Percentiles rank a stretch among this genome's conserved stretches.
These are phyloP conservation scores for Elysia crispata DNA, from an alignment of 2,888 invertebrate species.

Conservation along the genomic window DNA sequence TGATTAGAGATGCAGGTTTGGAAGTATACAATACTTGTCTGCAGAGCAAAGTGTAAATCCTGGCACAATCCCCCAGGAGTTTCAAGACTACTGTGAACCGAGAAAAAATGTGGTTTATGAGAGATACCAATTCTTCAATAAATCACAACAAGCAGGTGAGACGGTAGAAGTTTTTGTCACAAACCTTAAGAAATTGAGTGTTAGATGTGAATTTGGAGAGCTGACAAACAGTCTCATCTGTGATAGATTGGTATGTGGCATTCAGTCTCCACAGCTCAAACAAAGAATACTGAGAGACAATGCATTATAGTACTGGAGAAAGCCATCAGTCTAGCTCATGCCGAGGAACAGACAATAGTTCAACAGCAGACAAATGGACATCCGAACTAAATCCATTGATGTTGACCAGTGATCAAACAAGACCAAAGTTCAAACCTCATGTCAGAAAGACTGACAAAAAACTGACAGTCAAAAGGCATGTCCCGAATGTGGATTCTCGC, in stretches of 20 bases:
- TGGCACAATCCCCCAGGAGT: not conserved
- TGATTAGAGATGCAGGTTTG: not conserved
- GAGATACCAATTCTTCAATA: not conserved
- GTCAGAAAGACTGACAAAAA: too few relatives aligned
- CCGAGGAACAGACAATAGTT: not conserved
- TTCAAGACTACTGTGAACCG: not conserved
- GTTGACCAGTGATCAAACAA: too few relatives aligned
- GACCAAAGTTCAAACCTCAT: too few relatives aligned
- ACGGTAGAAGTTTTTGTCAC: not conserved
- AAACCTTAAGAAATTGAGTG: not conserved
- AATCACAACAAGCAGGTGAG: not conserved
- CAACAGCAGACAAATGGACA: not conserved
- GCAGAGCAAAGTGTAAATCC: not conserved
- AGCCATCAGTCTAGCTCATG: not conserved
- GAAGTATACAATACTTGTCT: not conserved
- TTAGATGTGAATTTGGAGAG: not conserved
- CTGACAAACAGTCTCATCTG: not conserved
- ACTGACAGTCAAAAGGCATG: too few relatives aligned
- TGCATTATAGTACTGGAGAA: not conserved
- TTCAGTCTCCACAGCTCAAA: not conserved
- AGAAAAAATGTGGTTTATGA: conserved; percentile 9
- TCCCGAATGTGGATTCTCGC: too few relatives aligned
- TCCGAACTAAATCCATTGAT: not conserved
- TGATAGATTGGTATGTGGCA: not conserved
- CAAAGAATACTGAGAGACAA: not conserved